Percentiles rank a stretch among this genome's conserved stretches.
These are phyloP conservation scores for Paguma larvata DNA, from an alignment of 2,797 vertebrate species.

Conservation along the genomic window DNA sequence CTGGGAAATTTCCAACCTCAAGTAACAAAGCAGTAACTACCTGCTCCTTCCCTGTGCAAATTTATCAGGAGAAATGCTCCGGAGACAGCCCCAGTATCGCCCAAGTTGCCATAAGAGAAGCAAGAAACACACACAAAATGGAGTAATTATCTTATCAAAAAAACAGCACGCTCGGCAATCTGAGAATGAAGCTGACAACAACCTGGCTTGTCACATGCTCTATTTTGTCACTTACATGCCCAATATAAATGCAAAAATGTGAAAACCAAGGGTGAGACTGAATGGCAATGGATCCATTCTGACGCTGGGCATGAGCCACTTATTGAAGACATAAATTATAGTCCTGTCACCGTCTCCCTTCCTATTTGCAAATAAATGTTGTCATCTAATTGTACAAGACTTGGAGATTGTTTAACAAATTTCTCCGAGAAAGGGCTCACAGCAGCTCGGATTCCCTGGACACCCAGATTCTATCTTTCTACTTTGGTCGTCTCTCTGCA, in stretches of 20 bases:
- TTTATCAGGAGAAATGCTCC: not conserved
- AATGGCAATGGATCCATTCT: slow-evolving; percentile 81
- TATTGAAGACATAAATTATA: slow-evolving; percentile 88
- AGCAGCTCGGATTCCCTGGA: slow-evolving; percentile 29
- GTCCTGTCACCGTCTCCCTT: slow-evolving; percentile 86
- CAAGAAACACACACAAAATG: slow-evolving; percentile 61
- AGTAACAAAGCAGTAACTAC: slow-evolving; percentile 49
- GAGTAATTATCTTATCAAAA: slow-evolving; percentile 77
- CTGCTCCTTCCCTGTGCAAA: slow-evolving; percentile 51
- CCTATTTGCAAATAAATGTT: slow-evolving; percentile 88
- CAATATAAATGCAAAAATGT: slow-evolving; percentile 83
- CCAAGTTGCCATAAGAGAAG: slow-evolving; percentile 57
- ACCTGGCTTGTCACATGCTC: slow-evolving; percentile 64
- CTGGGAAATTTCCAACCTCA: not conserved
- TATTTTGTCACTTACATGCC: slow-evolving; percentile 78
- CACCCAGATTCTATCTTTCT: slow-evolving; percentile 51
- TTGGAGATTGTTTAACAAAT: slow-evolving; percentile 87
- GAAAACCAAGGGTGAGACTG: slow-evolving; percentile 75
- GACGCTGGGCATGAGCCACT: slow-evolving; percentile 83
- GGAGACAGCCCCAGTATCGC: not conserved
- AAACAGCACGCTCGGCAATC: slow-evolving; percentile 9
- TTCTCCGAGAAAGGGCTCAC: slow-evolving; percentile 70
- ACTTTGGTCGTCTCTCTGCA: not conserved
- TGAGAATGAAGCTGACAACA: slow-evolving; percentile 65
- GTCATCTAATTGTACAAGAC: slow-evolving; percentile 88